Conservation (phyloP, 2,888 invertebrate genomes). For the Mimachlamys varia region DNA sequence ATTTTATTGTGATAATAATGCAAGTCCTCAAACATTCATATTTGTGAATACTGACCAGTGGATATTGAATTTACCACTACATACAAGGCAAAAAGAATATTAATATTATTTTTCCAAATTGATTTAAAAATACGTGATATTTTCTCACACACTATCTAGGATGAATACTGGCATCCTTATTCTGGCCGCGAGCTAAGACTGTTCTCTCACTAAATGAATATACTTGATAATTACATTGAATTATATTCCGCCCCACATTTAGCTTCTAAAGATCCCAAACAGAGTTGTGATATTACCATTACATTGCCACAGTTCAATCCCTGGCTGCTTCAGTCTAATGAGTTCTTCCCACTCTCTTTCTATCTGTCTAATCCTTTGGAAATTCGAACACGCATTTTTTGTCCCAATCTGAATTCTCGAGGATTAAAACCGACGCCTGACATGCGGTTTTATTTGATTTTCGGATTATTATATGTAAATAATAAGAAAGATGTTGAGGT, state of each 20-base stretch:
- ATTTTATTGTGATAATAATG: no score
- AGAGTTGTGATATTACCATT: background rate
- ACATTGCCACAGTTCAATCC: background rate
- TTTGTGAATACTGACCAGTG: no score
- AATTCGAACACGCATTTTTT: constrained; percentile 31
- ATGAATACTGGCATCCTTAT: background rate
- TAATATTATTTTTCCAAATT: background rate
- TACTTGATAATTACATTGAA: background rate
- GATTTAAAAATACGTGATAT: background rate
- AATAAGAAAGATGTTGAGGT: background rate
- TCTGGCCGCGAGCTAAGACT: background rate
- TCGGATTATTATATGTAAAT: constrained; percentile 36
- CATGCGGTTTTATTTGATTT: constrained; percentile 21
- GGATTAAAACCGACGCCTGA: background rate
- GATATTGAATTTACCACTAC: background rate
- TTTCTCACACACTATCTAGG: background rate
- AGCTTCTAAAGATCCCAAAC: background rate
- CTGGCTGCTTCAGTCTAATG: background rate
- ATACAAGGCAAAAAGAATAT: background rate
- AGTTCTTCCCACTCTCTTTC: background rate
- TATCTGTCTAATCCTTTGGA: constrained; percentile 1
- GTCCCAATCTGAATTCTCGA: background rate
- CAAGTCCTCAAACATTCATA: no score
- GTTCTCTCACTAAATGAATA: background rate
- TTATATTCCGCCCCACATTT: constrained; percentile 11